A percentile compares a stretch with the other conserved stretches of the same genome.
Evolutionary conservation across 2,888 invertebrate species (phyloP).

Genomic region (Cheilosia soror): DNA sequence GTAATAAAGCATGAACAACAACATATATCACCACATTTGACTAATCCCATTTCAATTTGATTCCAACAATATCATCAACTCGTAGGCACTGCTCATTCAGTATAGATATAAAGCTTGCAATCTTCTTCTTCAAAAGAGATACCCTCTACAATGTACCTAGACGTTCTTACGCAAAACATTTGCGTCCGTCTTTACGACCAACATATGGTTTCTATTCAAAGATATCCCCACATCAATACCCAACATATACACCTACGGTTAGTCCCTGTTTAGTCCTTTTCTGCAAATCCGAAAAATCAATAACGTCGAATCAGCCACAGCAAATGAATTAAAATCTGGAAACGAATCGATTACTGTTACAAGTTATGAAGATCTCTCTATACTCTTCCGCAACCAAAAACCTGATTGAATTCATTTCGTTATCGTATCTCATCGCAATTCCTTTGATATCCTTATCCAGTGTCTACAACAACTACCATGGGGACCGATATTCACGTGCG

Average conservation of each 20-base stretch:
- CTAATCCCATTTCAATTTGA: no score
- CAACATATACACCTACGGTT: not conserved
- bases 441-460: conserved; percentile 25
- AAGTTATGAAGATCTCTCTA: conserved; percentile 1
- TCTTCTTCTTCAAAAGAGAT: no score
- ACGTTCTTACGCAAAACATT: no score
- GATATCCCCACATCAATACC: no score
- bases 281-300: not conserved
- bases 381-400: not conserved
- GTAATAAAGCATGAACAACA: no score
- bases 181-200: no score
- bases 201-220: no score
- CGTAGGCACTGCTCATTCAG: no score
- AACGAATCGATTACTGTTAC: conserved; percentile 30
- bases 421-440: conserved; percentile 18
- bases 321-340: not conserved
- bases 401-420: conserved; percentile 37
- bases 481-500: conserved; percentile 27
- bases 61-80: no score
- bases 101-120: no score
- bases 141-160: no score
- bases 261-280: not conserved
- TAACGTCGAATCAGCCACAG: not conserved
- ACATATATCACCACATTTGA: no score
- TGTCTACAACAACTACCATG: conserved; percentile 8